Conservation (phyloP, 2,888 invertebrate species). For the Campoplex nolae region DNA sequence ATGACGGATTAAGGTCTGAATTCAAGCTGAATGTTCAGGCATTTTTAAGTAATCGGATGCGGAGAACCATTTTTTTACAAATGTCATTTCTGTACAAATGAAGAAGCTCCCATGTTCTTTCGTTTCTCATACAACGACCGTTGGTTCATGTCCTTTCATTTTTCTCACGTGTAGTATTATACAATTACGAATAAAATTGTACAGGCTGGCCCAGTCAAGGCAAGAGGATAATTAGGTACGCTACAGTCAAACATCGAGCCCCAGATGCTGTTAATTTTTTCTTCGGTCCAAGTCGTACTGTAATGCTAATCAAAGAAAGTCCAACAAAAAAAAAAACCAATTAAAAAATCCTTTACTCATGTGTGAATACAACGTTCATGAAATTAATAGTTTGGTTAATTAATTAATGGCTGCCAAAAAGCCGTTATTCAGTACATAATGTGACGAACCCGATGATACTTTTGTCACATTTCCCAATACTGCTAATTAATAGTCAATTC, state of each 20-base stretch:
- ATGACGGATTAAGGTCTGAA: too few relatives aligned
- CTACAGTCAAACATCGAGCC: conserved; percentile 38
- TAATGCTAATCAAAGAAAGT: not conserved
- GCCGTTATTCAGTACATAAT: not conserved
- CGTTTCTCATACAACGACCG: conserved; percentile 41
- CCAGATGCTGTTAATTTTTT: not conserved
- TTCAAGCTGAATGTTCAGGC: too few relatives aligned
- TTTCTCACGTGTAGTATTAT: conserved; percentile 30
- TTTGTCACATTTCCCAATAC: not conserved
- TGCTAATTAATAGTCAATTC: not conserved
- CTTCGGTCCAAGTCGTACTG: not conserved
- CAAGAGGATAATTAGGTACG: conserved; percentile 46
- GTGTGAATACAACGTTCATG: not conserved
- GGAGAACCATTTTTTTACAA: too few relatives aligned
- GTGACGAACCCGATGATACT: not conserved
- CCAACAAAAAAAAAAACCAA: not conserved
- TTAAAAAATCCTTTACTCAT: not conserved
- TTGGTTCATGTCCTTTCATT: conserved; percentile 25
- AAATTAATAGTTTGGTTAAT: not conserved
- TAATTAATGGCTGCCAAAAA: not conserved
- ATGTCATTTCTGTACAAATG: not conserved
- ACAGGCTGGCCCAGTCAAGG: not conserved
- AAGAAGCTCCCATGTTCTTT: not conserved
- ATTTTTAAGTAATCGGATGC: too few relatives aligned
- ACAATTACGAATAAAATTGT: conserved; percentile 54